Percentiles rank a stretch among this genome's conserved stretches.
Evolutionary conservation across 37 sponge, comb jelly and placozoan species (phyloP).

Genomic region (Aplysina aerophoba): DNA sequence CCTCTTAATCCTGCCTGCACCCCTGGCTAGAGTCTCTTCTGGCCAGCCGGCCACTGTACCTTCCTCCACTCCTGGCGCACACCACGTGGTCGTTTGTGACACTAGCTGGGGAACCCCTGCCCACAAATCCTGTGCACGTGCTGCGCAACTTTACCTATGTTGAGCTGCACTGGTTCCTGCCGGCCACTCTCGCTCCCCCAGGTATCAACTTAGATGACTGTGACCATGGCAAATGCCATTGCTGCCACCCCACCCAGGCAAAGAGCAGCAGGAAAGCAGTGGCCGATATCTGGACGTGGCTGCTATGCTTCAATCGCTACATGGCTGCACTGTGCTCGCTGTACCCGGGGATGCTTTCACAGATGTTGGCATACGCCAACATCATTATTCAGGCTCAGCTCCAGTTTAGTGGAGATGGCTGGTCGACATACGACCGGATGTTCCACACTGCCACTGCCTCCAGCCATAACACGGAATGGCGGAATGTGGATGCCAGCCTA

Average conservation of each 20-base stretch:
- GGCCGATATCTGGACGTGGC: neutral
- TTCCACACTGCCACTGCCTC: neutral
- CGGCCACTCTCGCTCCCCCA: neutral
- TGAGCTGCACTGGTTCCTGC: no score
- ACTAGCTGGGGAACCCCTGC: no score
- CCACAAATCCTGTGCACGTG: no score
- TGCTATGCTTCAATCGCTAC: neutral
- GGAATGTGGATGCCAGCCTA: neutral
- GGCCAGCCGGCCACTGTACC: no score
- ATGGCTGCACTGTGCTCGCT: neutral
- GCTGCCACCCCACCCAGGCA: no score
- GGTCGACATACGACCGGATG: neutral
- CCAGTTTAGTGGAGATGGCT: slow-evolving; percentile 5
- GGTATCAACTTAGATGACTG: neutral
- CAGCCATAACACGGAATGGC: neutral
- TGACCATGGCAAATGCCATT: neutral
- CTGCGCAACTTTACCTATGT: no score
- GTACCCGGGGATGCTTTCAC: neutral
- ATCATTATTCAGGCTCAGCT: slow-evolving; percentile 1
- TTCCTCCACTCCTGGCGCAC: no score
- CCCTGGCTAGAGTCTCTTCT: no score
- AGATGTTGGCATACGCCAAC: slow-evolving; percentile 28
- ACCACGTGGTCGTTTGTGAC: no score
- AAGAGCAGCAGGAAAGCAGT: neutral
- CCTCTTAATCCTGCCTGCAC: no score